Conservation (phyloP, 2,888 invertebrate species). For the Chrysopilus asiliformis region DNA sequence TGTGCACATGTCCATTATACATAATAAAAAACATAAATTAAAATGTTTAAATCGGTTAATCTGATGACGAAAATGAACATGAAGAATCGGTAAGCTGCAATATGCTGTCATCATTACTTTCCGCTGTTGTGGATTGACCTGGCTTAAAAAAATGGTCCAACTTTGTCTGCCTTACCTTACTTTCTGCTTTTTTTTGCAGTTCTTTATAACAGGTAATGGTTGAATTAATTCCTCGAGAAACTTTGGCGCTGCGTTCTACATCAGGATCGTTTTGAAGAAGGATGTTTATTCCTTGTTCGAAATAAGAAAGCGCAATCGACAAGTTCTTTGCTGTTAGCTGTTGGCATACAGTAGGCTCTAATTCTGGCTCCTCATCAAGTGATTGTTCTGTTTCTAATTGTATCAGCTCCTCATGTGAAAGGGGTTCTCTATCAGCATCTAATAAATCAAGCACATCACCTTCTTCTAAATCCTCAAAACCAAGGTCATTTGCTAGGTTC, state of each 20-base stretch:
- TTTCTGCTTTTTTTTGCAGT: conserved; percentile 13
- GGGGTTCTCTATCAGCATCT: conserved; percentile 17
- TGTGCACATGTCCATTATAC: no score
- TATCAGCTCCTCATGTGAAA: conserved; percentile 18
- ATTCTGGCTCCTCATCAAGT: conserved; percentile 16
- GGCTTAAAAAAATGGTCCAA: conserved; percentile 6
- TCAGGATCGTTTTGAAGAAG: conserved; percentile 16
- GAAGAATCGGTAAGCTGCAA: conserved; percentile 3
- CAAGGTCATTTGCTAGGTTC: conserved; percentile 16
- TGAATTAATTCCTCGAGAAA: conserved; percentile 16
- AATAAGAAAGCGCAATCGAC: conserved; percentile 14
- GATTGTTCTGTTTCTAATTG: conserved; percentile 15
- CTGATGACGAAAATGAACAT: no score
- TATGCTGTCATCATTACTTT: conserved; percentile 5
- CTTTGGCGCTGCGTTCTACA: conserved; percentile 14
- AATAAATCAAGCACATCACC: conserved; percentile 18
- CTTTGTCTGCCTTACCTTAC: conserved; percentile 14
- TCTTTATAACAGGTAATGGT: conserved; percentile 17
- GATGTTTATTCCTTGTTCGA: conserved; percentile 9
- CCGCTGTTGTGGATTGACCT: conserved; percentile 8
- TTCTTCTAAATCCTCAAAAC: conserved; percentile 16
- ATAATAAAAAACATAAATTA: no score
- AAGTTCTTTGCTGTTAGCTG: conserved; percentile 16
- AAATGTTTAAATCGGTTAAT: no score
- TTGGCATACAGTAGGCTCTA: conserved; percentile 14